Evolutionary conservation across 2,888 invertebrate species (phyloP).

Genomic region (Crepidodera aurea): DNA sequence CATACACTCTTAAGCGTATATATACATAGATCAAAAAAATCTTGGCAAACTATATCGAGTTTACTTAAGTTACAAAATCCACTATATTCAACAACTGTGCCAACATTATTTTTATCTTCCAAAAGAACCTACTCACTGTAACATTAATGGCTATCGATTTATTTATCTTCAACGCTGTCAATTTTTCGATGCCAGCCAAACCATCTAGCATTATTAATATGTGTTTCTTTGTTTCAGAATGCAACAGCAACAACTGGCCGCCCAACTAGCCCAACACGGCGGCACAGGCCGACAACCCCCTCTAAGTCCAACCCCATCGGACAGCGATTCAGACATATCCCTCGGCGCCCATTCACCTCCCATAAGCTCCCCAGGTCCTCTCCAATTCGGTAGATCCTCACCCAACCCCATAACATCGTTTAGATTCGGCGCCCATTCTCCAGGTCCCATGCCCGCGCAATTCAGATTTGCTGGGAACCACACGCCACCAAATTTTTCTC

Average conservation of each 20-base stretch:
- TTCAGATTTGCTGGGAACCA: conserved; percentile 58
- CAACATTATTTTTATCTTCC: too few relatives aligned
- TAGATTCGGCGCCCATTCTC: conserved; percentile 61
- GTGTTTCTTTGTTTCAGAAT: conserved; percentile 55
- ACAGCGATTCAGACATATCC: conserved; percentile 62
- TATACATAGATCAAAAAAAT: too few relatives aligned
- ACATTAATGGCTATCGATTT: too few relatives aligned
- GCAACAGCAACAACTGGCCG: conserved; percentile 61
- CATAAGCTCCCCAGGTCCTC: conserved; percentile 57
- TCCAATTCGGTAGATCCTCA: conserved; percentile 54
- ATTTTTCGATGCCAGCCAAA: too few relatives aligned
- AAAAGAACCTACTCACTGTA: too few relatives aligned
- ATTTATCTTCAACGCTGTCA: too few relatives aligned
- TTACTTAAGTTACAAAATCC: too few relatives aligned
- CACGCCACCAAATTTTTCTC: conserved; percentile 51
- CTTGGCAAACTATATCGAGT: too few relatives aligned
- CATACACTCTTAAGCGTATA: too few relatives aligned
- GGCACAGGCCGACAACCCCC: conserved; percentile 52
- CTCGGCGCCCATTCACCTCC: conserved; percentile 60
- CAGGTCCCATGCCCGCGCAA: conserved; percentile 61
- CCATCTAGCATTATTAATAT: too few relatives aligned
- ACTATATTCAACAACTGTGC: too few relatives aligned
- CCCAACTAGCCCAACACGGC: conserved; percentile 57
- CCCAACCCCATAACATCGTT: conserved; percentile 58
- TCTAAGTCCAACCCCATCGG: conserved; percentile 59